These are phyloP conservation scores for Deilephila porcellus DNA, from an alignment of 2,888 invertebrate species.

Conservation along the genomic window DNA sequence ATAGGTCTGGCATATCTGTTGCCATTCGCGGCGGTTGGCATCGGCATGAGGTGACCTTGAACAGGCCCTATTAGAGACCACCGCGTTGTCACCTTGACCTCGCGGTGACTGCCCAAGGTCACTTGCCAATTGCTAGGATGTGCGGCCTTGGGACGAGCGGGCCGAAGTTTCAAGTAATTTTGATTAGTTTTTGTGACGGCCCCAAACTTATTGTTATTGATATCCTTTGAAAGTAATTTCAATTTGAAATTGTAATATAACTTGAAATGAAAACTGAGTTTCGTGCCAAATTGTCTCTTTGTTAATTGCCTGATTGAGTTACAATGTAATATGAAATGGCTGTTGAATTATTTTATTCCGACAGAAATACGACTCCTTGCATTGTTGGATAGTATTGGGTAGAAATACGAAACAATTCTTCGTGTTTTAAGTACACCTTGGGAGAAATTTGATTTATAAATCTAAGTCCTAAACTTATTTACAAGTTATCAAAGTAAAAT, in stretches of 20 bases:
- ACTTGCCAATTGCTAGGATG: constrained; percentile 43
- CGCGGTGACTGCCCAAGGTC: constrained; percentile 55
- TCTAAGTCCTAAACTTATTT: no score
- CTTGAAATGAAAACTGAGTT: constrained; percentile 19
- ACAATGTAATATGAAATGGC: not conserved
- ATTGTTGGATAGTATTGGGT: not conserved
- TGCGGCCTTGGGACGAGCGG: constrained; percentile 34
- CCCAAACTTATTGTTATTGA: constrained; percentile 24
- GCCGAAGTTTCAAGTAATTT: constrained; percentile 9
- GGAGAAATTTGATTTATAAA: no score
- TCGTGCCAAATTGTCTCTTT: constrained; percentile 17
- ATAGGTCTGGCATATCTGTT: constrained; percentile 37
- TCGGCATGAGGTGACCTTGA: constrained; percentile 53
- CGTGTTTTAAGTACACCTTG: no score
- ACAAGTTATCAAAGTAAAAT: no score
- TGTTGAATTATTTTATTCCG: not conserved
- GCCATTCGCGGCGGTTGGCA: constrained; percentile 41
- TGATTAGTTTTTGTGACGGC: constrained; percentile 7
- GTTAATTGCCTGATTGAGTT: constrained; percentile 21
- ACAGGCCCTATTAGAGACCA: constrained; percentile 51
- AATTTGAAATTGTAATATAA: constrained; percentile 22
- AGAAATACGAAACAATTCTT: no score
- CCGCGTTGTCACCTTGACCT: constrained; percentile 62
- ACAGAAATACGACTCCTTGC: not conserved
- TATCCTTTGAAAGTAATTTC: constrained; percentile 25